Evolutionary conservation across 1,140 invertebrate species (phyloP), one percentile per base, ranked within the genome.

Genomic region (Drosophila novamexicana): DNA sequence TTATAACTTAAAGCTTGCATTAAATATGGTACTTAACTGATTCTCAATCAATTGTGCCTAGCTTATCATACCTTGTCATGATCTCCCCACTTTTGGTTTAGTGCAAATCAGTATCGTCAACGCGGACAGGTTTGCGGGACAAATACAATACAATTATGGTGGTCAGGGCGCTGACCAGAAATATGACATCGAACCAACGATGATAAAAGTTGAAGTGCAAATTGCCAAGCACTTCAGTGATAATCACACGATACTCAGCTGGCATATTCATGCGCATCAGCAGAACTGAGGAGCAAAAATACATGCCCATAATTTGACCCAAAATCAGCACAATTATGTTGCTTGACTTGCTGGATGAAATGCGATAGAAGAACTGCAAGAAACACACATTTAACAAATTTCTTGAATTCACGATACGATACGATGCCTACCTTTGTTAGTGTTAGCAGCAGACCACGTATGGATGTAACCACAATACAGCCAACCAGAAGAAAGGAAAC

Each of bases 181-280:
- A 99, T 93, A 99, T 99, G 0, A 99, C 98, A 93, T 99, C 99
- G 93, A 99, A 99, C 99, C 99, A 99, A 54, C 99, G 95, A 93
- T 99, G 99, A 93, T 99, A 99, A 94, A 99, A 99, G 92, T 98
- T 99, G 88, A 99, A 99, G 92, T 99, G 98, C 61, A 99, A 93
- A 92, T 99, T 98, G 7, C 99, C 99, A 0, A 99, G 93, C 0
- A 99, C 98, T 94, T 99, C 97, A 0, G 98, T 99, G 66, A 99
- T 99, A 69, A 99, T 99, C 44, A 96, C 96, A 29, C 98, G 94
- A 92, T 99, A 99, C 93, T 99, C 98, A 0, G 96, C 95, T 7
- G 99, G 99, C 98, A 99, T 99, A 93, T 99, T 99, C 99, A 99
- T 99, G 52, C 99, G 93, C 95, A 99, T 98, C 36, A 99, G 93